phyloP scores from a whole-genome alignment of 2,888 invertebrate genomes.

The Alsophila aescularia region DNA sequence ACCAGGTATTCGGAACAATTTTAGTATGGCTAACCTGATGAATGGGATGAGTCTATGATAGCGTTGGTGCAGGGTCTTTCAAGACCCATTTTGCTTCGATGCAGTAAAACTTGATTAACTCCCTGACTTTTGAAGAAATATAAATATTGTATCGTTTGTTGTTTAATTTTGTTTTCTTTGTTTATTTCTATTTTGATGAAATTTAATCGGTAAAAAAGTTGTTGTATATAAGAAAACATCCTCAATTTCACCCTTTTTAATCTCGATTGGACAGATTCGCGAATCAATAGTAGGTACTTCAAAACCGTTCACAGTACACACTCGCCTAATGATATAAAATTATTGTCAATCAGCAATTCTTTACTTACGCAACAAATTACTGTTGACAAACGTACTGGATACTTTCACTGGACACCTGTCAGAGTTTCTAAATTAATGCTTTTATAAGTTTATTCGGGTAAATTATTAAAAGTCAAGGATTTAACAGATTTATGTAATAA shows the following conservation, averaged over 20 bases:
- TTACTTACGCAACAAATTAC: constrained; percentile 36
- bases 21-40: no score
- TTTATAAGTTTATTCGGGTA: constrained; percentile 19
- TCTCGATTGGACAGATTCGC: constrained; percentile 1
- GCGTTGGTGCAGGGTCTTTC: no score
- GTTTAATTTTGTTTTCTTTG: no score
- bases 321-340: constrained; percentile 45
- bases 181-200: no score
- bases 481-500: constrained; percentile 12
- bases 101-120: no score
- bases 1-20: no score
- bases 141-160: no score
- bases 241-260: no score
- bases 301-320: not conserved
- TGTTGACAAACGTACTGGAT: constrained; percentile 44
- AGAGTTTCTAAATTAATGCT: constrained; percentile 33
- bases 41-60: no score
- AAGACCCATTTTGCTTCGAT: no score
- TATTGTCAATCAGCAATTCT: constrained; percentile 44
- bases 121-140: no score
- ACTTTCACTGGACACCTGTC: constrained; percentile 46
- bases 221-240: not conserved
- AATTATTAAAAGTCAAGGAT: constrained; percentile 3
- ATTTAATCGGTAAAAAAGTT: no score
- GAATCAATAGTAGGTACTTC: constrained; percentile 20